Evolutionary conservation across 2,113 vertebrate species (phyloP).

Genomic region (Cepphus grylle): DNA sequence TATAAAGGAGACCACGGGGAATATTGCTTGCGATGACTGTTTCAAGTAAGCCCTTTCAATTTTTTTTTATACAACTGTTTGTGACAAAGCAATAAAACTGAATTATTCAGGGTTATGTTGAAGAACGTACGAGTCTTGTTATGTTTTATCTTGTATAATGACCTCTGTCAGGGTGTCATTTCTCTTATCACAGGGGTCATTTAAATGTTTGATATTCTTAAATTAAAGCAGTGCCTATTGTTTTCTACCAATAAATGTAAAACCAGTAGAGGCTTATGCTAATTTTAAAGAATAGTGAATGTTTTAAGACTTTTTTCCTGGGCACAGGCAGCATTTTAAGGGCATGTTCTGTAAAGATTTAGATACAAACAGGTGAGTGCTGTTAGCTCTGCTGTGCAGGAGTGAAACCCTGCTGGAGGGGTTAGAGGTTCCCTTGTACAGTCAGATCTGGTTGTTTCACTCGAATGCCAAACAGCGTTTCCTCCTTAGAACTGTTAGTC

Average conservation of each 20-base stretch:
- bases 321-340: neutral
- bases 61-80: neutral
- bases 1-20: slow-evolving; percentile 97
- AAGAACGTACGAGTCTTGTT: neutral
- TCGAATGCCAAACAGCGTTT: neutral
- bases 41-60: slow-evolving; percentile 84
- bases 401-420: neutral
- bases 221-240: neutral
- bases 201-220: slow-evolving; percentile 2
- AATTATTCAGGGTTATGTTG: neutral
- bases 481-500: neutral
- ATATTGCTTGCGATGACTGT: slow-evolving; percentile 93
- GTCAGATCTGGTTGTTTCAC: neutral
- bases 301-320: neutral
- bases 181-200: neutral
- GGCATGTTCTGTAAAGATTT: neutral
- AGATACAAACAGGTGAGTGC: neutral
- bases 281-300: neutral
- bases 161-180: neutral
- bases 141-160: neutral
- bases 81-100: slow-evolving; percentile 11
- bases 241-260: neutral
- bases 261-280: neutral
- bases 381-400: neutral
- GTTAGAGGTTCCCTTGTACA: neutral